A percentile compares a stretch with the other conserved stretches of the same genome.
Evolutionary conservation across 2,888 invertebrate genomes (phyloP).

Genomic region (Cheiracanthium punctorium): DNA sequence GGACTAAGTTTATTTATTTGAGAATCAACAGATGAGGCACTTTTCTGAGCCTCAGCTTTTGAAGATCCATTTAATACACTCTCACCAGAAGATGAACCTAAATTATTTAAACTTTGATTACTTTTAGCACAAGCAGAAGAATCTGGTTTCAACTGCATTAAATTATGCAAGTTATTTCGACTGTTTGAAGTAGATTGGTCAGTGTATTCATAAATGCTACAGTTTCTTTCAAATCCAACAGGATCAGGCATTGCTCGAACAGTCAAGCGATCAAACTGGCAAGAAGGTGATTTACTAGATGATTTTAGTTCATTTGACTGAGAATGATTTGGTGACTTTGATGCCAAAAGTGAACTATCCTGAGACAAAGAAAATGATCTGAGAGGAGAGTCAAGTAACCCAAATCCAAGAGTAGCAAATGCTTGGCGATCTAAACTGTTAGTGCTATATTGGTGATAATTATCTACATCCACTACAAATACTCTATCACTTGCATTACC

Average conservation of each 20-base stretch:
- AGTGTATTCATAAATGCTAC: conserved; percentile 72
- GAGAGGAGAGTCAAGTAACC: conserved; percentile 51
- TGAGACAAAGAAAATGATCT: conserved; percentile 59
- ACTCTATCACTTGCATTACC: conserved; percentile 74
- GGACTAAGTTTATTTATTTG: conserved; percentile 81
- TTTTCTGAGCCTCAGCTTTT: conserved; percentile 28
- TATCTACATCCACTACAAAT: conserved; percentile 74
- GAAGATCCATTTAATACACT: conserved; percentile 17
- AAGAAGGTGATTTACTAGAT: conserved; percentile 32
- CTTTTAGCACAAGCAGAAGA: conserved; percentile 20
- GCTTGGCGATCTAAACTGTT: conserved; percentile 70
- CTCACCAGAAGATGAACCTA: conserved; percentile 27
- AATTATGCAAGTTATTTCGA: conserved; percentile 75
- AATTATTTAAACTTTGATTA: conserved; percentile 22
- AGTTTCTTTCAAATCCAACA: conserved; percentile 60
- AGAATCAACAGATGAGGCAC: conserved; percentile 66
- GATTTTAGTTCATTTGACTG: conserved; percentile 42
- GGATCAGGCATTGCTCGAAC: conserved; percentile 83
- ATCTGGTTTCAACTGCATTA: conserved; percentile 70
- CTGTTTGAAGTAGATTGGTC: conserved; percentile 75
- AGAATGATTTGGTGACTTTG: conserved; percentile 42
- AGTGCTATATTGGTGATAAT: conserved; percentile 71
- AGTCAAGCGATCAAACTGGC: conserved; percentile 78
- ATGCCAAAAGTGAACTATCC: conserved; percentile 47
- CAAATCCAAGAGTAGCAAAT: conserved; percentile 55